Base-by-base conservation (phyloP, 92 coral and sea anemone species). In the Porites divaricata region DNA sequence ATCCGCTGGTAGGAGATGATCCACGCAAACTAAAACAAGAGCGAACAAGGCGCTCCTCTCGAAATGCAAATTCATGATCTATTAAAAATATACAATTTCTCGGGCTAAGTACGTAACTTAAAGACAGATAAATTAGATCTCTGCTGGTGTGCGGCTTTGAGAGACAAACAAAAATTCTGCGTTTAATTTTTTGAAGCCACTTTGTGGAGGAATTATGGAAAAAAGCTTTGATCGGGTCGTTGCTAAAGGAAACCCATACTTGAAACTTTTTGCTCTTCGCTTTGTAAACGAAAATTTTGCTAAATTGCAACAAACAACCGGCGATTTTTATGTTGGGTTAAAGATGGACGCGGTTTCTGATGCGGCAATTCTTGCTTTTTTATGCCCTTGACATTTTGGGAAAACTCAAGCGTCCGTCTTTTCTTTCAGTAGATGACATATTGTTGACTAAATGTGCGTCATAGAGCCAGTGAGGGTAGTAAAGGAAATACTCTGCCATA, bases 31-130 rank as follows among this genome's bases (percentile, higher is more conserved):
- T 58, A 63, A 48, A 23, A 20, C 14, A 23, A 17, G 23, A 17
- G 48, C 74, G 15, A 15, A 22, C 61, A 10, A 14, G 58, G 58
- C 8, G 4, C 45, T 35, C 4, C 45, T 35, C 77, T 72, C 22
- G 56, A 75, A 78, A 63, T 78, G 63, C 71, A 78, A 78, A 63
- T 77, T 49, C 50, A 2, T 15, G 7, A 63, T 66, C 17, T 15
- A 65, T 50, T 73, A 65, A 78, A 65, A 49, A 78, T 9, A 50
- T 20, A 50, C 22, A 68, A 78, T 10, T 62, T 35, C 73, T 48
- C 73, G 23, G 24, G 73, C 45, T 35, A 15, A 35, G 50, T n/a
- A n/a, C n/a, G n/a, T 54, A 45, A 24, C 70, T 78, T 78, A 23
- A 78, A 72, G 25, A 64, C 49, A 21, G n/a, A 63, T 48, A 11